phyloP scores from a whole-genome alignment of 1,140 invertebrate genomes.

The Hyphantria cunea region DNA sequence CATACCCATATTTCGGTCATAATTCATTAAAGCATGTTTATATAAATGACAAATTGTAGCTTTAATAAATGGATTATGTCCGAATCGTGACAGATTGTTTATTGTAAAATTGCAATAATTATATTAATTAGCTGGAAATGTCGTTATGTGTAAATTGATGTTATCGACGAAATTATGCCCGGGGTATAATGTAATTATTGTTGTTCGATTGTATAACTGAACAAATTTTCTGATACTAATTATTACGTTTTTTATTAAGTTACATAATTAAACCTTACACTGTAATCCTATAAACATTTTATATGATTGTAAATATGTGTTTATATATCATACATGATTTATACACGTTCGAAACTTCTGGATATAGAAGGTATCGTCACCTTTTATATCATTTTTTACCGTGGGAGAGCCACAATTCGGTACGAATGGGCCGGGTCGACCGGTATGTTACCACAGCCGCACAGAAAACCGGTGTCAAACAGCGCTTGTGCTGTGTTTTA shows the following conservation, averaged over 20 bases:
- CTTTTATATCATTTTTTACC: too few species aligned
- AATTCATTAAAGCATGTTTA: slow-evolving; percentile 10
- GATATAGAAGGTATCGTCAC: too few species aligned
- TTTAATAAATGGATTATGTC: slow-evolving; percentile 35
- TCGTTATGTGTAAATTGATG: slow-evolving; percentile 53
- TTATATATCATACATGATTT: too few species aligned
- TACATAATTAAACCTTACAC: slow-evolving; percentile 23
- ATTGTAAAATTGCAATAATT: slow-evolving; percentile 58
- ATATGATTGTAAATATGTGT: too few species aligned
- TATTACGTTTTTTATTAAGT: slow-evolving; percentile 32
- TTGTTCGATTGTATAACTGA: slow-evolving; percentile 49
- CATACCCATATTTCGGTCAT: neutral
- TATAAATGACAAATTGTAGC: slow-evolving; percentile 5
- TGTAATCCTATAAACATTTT: neutral
- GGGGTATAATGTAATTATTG: slow-evolving; percentile 41
- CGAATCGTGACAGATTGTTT: slow-evolving; percentile 44
- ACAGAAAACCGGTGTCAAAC: too few species aligned
- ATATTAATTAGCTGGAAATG: slow-evolving; percentile 60
- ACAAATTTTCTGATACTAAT: slow-evolving; percentile 43
- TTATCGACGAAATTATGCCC: slow-evolving; percentile 56
- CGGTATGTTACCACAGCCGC: too few species aligned
- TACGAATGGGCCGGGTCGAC: too few species aligned
- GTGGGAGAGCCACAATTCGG: neutral
- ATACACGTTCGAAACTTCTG: too few species aligned
- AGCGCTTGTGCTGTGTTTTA: too few species aligned